phyloP scores from a whole-genome alignment of 2,113 vertebrate genomes.

The Muntiacus muntjak region DNA sequence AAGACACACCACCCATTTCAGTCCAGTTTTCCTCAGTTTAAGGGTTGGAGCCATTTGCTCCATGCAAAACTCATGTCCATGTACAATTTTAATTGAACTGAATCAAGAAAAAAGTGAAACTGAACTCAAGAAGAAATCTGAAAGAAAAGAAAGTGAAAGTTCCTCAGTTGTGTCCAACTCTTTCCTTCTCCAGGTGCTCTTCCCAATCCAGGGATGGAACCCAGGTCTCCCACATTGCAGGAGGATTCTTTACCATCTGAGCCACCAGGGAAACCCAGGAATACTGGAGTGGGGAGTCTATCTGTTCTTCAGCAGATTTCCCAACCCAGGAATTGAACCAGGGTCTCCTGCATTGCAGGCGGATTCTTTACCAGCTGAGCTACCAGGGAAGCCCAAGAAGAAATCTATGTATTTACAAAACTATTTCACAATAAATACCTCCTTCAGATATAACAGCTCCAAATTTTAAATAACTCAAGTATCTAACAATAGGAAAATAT shows the following conservation, averaged over 20 bases:
- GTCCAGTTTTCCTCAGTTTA: background rate
- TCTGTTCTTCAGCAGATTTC: background rate
- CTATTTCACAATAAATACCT: background rate
- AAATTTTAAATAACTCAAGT: background rate
- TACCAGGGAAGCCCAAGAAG: background rate
- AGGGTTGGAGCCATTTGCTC: background rate
- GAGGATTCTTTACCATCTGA: background rate
- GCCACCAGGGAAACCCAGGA: background rate
- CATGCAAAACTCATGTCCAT: background rate
- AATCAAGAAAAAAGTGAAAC: background rate
- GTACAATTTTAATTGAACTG: background rate
- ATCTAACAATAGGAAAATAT: background rate
- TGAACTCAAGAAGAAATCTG: background rate
- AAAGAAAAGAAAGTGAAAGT: background rate
- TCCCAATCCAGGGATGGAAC: background rate
- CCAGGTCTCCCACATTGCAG: background rate
- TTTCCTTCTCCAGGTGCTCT: background rate
- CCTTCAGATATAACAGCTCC: background rate
- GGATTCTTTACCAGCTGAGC: background rate
- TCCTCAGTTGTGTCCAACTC: accelerated
- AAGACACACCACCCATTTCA: accelerated
- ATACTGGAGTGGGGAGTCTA: background rate
- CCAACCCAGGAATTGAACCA: background rate
- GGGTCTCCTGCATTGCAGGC: background rate
- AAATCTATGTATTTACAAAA: background rate